Conservation (phyloP, 2,113 vertebrate species). For the Archocentrus centrarchus region DNA sequence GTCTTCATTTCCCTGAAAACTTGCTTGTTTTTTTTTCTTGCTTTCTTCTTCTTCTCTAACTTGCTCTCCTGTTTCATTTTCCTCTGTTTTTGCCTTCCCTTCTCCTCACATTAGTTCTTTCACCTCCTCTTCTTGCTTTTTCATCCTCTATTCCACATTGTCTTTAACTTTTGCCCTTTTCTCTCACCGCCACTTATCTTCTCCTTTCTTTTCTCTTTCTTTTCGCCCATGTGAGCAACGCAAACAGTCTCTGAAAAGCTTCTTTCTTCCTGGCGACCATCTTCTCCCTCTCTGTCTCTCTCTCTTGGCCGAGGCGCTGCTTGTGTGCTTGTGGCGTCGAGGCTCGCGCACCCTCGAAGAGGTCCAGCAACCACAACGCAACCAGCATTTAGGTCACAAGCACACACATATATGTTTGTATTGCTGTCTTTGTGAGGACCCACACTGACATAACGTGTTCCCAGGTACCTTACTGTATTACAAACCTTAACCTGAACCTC, state of each 20-base stretch:
- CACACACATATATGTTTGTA: neutral
- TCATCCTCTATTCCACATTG: neutral
- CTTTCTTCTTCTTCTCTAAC: neutral
- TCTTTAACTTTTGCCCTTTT: neutral
- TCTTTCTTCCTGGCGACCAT: neutral
- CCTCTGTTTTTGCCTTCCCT: neutral
- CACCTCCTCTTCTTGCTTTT: neutral
- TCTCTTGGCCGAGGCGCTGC: neutral
- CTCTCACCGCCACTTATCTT: neutral
- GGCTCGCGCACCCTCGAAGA: neutral
- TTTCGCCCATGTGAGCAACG: neutral
- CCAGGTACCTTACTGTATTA: neutral
- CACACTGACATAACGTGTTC: neutral
- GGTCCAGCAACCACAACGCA: constrained; percentile 43
- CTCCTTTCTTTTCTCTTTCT: neutral
- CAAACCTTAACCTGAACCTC: neutral
- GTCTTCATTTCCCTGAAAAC: too few relatives aligned
- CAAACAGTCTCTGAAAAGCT: neutral
- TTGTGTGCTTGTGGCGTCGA: constrained; percentile 41
- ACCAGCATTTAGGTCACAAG: constrained; percentile 40
- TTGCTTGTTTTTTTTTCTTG: neutral
- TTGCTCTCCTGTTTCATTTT: neutral
- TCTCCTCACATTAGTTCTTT: neutral
- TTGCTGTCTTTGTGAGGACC: neutral
- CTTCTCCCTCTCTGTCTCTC: neutral